These are phyloP conservation scores for Phoenicopterus ruber DNA, from an alignment of 2,113 vertebrate genomes.

Conservation along the genomic window DNA sequence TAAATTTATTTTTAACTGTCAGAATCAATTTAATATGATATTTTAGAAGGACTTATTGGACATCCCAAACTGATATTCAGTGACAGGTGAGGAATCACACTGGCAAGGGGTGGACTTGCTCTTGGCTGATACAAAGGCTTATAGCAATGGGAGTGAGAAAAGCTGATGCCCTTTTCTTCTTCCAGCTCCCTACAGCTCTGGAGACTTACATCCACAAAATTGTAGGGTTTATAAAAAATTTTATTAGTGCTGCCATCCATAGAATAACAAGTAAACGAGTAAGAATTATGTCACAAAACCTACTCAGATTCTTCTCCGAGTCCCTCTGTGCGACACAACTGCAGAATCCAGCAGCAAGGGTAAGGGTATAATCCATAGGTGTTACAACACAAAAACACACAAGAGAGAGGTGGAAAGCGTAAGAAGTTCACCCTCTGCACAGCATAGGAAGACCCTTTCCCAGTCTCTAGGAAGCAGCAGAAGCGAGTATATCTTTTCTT, in stretches of 20 bases:
- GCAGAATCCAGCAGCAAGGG: neutral
- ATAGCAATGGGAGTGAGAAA: neutral
- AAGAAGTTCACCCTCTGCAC: neutral
- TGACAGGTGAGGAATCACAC: neutral
- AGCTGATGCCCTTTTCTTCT: neutral
- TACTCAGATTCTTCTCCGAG: neutral
- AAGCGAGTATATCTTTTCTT: neutral
- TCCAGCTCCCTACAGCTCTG: neutral
- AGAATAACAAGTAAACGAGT: neutral
- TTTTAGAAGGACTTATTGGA: slow-evolving; percentile 2
- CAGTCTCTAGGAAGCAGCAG: neutral
- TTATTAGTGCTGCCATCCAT: neutral
- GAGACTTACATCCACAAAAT: neutral
- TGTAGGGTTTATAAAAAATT: neutral
- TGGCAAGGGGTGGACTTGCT: neutral
- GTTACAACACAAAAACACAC: neutral
- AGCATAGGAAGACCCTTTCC: neutral
- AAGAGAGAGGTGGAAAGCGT: neutral
- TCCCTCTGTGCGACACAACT: neutral
- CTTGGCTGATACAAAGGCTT: neutral
- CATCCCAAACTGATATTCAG: neutral
- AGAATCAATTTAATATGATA: slow-evolving; percentile 20
- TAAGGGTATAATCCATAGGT: neutral
- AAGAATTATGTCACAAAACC: neutral
- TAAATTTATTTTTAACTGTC: slow-evolving; percentile 35